These are phyloP conservation scores for Lacerta viridis DNA, from an alignment of 2,797 vertebrate species.

Conservation along the genomic window DNA sequence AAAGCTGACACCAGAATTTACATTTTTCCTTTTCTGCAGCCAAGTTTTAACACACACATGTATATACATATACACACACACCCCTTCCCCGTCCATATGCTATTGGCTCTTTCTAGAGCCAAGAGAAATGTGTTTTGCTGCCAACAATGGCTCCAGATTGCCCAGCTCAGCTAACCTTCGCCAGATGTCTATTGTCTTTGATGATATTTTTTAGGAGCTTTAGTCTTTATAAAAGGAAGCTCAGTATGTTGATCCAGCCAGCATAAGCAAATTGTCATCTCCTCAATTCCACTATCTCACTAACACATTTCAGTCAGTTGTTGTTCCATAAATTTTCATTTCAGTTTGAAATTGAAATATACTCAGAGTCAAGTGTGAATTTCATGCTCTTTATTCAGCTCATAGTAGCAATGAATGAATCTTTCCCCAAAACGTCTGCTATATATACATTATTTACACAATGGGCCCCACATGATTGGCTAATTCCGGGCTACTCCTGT, in stretches of 20 bases:
- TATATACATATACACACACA: background rate
- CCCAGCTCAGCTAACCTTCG: constrained; percentile 64
- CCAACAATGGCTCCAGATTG: constrained; percentile 66
- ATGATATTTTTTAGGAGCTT: constrained; percentile 51
- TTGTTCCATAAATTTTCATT: constrained; percentile 28
- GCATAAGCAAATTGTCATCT: constrained; percentile 14
- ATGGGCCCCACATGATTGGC: too few species aligned
- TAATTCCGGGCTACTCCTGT: too few species aligned
- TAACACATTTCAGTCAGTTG: constrained; percentile 39
- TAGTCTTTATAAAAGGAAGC: constrained; percentile 49
- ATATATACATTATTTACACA: too few species aligned
- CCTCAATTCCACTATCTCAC: constrained; percentile 36
- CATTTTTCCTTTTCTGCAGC: constrained; percentile 40
- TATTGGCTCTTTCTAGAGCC: constrained; percentile 57
- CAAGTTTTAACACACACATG: constrained; percentile 21
- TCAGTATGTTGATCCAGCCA: constrained; percentile 54
- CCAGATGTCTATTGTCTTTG: constrained; percentile 60
- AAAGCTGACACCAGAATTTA: constrained; percentile 49
- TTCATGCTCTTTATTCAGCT: too few species aligned
- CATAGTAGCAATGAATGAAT: too few species aligned
- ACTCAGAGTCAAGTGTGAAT: too few species aligned
- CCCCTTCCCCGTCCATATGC: background rate
- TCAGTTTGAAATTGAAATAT: constrained; percentile 17
- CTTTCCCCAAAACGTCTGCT: too few species aligned
- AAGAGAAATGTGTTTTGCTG: constrained; percentile 43